Evolutionary conservation across 64 coral and sea anemone species (phyloP).

Genomic region (Pocillopora verrucosa): DNA sequence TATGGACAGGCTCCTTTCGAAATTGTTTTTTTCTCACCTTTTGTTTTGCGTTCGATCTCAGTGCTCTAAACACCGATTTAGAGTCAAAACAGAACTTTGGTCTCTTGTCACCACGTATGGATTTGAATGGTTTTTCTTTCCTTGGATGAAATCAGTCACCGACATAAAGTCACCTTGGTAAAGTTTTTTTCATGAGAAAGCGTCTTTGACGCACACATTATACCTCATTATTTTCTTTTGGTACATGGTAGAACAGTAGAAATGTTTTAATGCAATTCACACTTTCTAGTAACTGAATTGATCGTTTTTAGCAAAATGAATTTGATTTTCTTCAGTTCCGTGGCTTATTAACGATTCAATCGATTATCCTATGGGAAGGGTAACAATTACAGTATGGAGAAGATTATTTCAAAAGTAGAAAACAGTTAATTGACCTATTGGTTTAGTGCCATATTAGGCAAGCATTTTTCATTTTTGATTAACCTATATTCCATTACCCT

Average conservation of each 20-base stretch:
- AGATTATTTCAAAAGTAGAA: neutral
- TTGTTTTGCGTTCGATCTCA: neutral
- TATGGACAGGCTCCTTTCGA: neutral
- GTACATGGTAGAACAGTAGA: neutral
- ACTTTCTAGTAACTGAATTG: neutral
- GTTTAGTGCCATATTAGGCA: neutral
- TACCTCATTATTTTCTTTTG: no score
- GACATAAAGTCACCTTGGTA: no score
- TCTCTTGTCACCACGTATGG: no score
- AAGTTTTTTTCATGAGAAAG: no score
- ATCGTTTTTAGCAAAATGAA: neutral
- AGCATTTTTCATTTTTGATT: neutral
- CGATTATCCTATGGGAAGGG: neutral
- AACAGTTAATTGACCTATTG: conserved; percentile 14
- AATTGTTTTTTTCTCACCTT: conserved; percentile 3
- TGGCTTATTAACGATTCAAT: neutral
- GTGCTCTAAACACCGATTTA: neutral
- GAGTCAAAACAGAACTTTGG: neutral
- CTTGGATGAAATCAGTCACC: no score
- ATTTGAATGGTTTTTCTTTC: no score
- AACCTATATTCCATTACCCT: neutral
- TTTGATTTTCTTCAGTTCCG: neutral
- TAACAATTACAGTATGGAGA: neutral
- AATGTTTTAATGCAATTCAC: neutral
- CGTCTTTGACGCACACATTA: no score